Evolutionary conservation across 2,888 invertebrate genomes (phyloP).

Genomic region (Eremobia ochroleuca): DNA sequence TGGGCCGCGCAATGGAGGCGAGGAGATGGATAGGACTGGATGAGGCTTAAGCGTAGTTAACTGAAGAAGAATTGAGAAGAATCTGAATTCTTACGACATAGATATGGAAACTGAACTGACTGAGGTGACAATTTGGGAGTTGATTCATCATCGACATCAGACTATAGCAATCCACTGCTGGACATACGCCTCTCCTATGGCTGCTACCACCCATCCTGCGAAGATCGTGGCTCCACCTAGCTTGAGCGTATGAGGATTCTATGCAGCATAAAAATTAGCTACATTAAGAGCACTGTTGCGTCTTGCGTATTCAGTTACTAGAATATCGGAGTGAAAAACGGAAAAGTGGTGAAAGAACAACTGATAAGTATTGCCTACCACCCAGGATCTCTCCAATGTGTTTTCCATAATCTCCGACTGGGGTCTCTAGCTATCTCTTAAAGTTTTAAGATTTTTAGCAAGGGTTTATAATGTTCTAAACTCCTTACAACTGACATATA

Average conservation of each 20-base stretch:
- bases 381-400: neutral
- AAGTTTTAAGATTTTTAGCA: neutral
- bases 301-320: neutral
- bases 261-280: neutral
- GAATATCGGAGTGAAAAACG: neutral
- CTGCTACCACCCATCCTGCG: no score
- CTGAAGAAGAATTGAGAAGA: neutral
- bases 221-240: no score
- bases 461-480: no score
- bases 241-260: neutral
- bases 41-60: conserved; percentile 16
- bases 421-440: neutral
- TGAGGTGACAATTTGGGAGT: neutral
- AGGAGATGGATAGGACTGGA: conserved; percentile 30
- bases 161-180: no score
- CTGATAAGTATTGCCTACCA: neutral
- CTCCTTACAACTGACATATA: neutral
- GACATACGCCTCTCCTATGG: no score
- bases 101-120: neutral
- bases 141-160: no score
- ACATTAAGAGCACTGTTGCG: neutral
- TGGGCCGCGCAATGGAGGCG: conserved; percentile 52
- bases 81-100: neutral
- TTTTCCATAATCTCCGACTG: neutral
- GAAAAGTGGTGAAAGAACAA: neutral